Evolutionary conservation across 1,140 invertebrate genomes (phyloP).

Genomic region (Zophobas morio): DNA sequence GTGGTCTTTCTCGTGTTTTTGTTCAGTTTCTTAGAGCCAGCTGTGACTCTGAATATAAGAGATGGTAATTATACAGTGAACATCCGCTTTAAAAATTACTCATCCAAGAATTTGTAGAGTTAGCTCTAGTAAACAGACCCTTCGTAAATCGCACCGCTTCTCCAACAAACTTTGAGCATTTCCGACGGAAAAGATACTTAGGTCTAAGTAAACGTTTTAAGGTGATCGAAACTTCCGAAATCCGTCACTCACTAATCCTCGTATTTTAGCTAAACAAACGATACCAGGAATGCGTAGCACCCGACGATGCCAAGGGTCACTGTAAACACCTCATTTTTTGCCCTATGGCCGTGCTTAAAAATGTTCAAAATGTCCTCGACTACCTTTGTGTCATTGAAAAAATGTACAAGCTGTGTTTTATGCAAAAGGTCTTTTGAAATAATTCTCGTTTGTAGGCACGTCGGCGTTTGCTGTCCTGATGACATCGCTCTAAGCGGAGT

Average conservation of each 20-base stretch:
- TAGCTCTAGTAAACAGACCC: constrained; percentile 3
- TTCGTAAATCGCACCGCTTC: constrained; percentile 2
- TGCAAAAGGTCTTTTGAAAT: not conserved
- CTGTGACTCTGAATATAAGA: constrained; percentile 10
- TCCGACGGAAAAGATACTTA: constrained; percentile 59
- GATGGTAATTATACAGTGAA: not conserved
- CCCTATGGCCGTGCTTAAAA: constrained; percentile 73
- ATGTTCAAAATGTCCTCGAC: constrained; percentile 73
- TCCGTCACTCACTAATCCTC: constrained; percentile 9
- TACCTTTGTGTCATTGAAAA: constrained; percentile 78
- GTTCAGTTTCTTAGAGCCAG: not conserved
- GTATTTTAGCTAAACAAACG: constrained; percentile 67
- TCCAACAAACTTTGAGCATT: constrained; percentile 45
- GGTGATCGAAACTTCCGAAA: constrained; percentile 52
- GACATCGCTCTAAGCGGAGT: constrained; percentile 62
- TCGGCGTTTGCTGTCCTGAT: constrained; percentile 78
- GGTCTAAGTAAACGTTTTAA: constrained; percentile 62
- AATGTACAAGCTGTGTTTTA: constrained; percentile 68
- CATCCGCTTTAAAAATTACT: not conserved
- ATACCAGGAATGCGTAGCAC: constrained; percentile 75
- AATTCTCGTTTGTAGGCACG: constrained; percentile 66
- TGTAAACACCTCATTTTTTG: constrained; percentile 78
- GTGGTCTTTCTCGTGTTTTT: not conserved
- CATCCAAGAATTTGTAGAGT: not conserved
- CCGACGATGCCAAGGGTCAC: constrained; percentile 73